A percentile compares a stretch with the other conserved stretches of the same genome.
Evolutionary conservation across 2,797 vertebrate genomes (phyloP).

Genomic region (Chaunax sp.): DNA sequence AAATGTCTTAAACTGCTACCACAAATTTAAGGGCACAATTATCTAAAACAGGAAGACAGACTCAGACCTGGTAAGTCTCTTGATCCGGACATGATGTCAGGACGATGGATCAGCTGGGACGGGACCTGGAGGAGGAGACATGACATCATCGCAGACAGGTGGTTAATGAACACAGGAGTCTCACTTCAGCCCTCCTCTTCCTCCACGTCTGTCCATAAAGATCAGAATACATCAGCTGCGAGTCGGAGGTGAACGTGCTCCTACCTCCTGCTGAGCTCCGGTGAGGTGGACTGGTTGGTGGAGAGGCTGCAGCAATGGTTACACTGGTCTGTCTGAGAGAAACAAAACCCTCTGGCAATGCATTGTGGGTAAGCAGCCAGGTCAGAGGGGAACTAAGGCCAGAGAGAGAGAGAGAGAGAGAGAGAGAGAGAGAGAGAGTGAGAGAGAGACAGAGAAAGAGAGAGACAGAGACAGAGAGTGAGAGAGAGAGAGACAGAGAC

Average conservation of each 20-base stretch:
- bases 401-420: too few species aligned
- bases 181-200: too few species aligned
- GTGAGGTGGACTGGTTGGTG: slow-evolving; percentile 16
- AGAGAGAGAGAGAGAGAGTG: too few species aligned
- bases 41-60: too few species aligned
- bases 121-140: slow-evolving; percentile 34
- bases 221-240: neutral
- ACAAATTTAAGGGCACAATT: too few species aligned
- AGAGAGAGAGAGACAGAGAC: too few species aligned
- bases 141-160: too few species aligned
- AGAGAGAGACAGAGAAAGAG: too few species aligned
- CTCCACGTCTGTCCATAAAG: too few species aligned
- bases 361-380: slow-evolving; percentile 60
- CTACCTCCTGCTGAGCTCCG: slow-evolving; percentile 28
- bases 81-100: slow-evolving; percentile 73
- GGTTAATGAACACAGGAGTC: too few species aligned
- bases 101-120: slow-evolving; percentile 10
- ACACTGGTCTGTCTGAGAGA: slow-evolving; percentile 24
- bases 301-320: slow-evolving; percentile 20
- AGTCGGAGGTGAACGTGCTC: neutral
- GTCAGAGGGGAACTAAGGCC: slow-evolving; percentile 28
- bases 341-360: slow-evolving; percentile 43
- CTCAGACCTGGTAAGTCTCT: slow-evolving; percentile 75
- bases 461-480: too few species aligned
- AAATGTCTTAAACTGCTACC: too few species aligned